Percentiles rank a stretch among this genome's conserved stretches.
These are phyloP conservation scores for Sylvicola cinctus DNA, from an alignment of 2,888 invertebrate genomes.

Conservation along the genomic window DNA sequence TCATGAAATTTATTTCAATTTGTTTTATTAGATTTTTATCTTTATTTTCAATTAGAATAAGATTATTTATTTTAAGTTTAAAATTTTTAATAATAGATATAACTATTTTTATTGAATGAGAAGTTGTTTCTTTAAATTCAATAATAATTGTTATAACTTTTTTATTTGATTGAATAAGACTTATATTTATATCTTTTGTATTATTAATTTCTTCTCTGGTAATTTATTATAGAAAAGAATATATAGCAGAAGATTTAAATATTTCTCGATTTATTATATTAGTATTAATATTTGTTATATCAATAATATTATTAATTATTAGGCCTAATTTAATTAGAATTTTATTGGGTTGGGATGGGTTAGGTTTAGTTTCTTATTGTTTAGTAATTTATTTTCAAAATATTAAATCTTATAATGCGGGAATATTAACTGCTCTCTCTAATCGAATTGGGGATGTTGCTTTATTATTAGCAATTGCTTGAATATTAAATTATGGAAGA, in stretches of 20 bases:
- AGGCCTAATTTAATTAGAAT: constrained; percentile 47
- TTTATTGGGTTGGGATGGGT: constrained; percentile 51
- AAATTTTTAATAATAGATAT: constrained; percentile 29
- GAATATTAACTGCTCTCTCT: constrained; percentile 46
- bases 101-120: constrained; percentile 32
- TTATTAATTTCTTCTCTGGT: constrained; percentile 44
- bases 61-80: constrained; percentile 19
- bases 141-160: constrained; percentile 29
- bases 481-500: constrained; percentile 32
- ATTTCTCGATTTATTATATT: constrained; percentile 41
- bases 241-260: constrained; percentile 36
- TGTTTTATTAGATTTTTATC: constrained; percentile 30
- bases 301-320: constrained; percentile 46
- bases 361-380: constrained; percentile 51
- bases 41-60: constrained; percentile 27
- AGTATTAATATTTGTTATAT: constrained; percentile 41
- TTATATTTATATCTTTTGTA: constrained; percentile 41
- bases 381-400: constrained; percentile 35
- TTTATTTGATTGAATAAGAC: constrained; percentile 41
- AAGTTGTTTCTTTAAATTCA: constrained; percentile 31
- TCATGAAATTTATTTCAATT: constrained; percentile 29
- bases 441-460: constrained; percentile 56
- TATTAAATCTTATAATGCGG: constrained; percentile 43
- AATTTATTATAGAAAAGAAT: constrained; percentile 39
- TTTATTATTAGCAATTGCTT: constrained; percentile 37